Evolutionary conservation across 2,888 invertebrate genomes (phyloP).

Genomic region (Chaetogeoica ovagalla): DNA sequence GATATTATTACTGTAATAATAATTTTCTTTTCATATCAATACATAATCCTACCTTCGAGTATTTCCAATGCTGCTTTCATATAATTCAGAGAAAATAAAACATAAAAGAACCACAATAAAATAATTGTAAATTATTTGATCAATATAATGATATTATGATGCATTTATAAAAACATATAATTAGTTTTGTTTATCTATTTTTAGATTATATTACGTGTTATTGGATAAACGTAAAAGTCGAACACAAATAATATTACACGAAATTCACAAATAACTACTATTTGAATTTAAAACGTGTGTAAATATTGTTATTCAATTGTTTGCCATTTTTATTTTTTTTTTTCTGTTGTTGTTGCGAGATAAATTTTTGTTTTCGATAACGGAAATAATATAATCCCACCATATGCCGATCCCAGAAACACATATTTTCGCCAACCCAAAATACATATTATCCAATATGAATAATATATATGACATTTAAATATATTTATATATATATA

Average conservation of each 20-base stretch:
- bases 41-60: constrained; percentile 51
- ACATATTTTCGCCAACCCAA: constrained; percentile 35
- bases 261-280: not conserved
- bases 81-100: constrained; percentile 18
- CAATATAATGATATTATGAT: not conserved
- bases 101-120: constrained; percentile 8
- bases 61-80: constrained; percentile 50
- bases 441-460: constrained; percentile 38
- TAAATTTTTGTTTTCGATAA: constrained; percentile 18
- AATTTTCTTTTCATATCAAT: not conserved
- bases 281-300: not conserved
- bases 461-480: constrained; percentile 36
- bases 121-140: not conserved
- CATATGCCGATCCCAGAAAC: constrained; percentile 40
- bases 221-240: not conserved
- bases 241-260: not conserved
- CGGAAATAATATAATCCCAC: constrained; percentile 36
- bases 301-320: not conserved
- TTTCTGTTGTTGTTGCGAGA: too few species aligned
- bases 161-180: not conserved
- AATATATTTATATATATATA: constrained; percentile 10
- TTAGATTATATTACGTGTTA: not conserved
- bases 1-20: not conserved
- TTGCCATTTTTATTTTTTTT: not conserved
- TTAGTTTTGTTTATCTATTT: not conserved